Base-by-base conservation (phyloP, 1,140 invertebrate species). In the Drosophila nigromelanica region DNA sequence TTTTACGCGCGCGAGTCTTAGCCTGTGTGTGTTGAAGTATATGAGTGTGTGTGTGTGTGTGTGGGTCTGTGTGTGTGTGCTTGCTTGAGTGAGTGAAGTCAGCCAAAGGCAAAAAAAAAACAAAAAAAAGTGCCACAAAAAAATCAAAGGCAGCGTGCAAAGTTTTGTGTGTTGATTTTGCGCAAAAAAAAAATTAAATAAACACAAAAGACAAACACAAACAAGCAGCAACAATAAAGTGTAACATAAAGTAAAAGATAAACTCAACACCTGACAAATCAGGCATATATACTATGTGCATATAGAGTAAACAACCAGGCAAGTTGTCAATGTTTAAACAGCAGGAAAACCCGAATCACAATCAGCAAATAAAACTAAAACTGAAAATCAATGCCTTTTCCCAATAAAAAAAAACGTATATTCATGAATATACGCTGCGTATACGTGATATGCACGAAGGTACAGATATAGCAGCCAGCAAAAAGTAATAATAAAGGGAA, bases 401-500 rank as follows among this genome's bases (percentile, higher is more conserved):
- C 73, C 63, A 78, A 30, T 39, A 18, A 35, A 40, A 55, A 4
- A 4, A 10, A 7, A 12, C 8, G 30, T 43, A 33, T 30, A 3
- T 42, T 11, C 3, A 56, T 14, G 48, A 63, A 35, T 74, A 70
- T 72, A 62, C 72, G 55, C 63, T 80, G 67, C 71, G 78, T 83
- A 89, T 87, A 89, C 78, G 78, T 68, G 82, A 81, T 85, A 56
- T 78, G 81, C 73, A 78, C 73, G 62, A 68, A 54, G 55, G 42
- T 61, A 74, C 50, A 33, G 40, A 11, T 37, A 52, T 42, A 42
- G 24, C 8, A n/a, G 30, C 12, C 39, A 58, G 39, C 58, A 50
- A 58, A 74, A 89, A 89, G 83, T 89, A 89, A 89, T 83, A 89
- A 89, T 83, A 83, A 89, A 83, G 76, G 69, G 78, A 89, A 89